These are phyloP conservation scores for Teleopsis dalmanni DNA, from an alignment of 1,140 invertebrate genomes.

Conservation along the genomic window DNA sequence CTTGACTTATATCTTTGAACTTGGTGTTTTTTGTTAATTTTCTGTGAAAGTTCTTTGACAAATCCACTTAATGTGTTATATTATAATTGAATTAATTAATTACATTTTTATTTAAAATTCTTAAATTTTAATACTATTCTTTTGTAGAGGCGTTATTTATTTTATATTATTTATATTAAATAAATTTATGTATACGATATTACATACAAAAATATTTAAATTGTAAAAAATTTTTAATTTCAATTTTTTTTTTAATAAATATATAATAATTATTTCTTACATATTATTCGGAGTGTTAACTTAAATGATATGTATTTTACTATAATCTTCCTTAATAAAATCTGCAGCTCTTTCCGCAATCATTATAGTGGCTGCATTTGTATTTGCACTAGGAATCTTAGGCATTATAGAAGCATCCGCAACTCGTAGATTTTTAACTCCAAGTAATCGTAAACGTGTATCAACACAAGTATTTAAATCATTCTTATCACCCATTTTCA, in stretches of 20 bases:
- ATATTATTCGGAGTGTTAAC: background rate
- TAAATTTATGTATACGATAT: background rate
- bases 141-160: background rate
- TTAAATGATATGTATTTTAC: background rate
- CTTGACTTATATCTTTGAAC: background rate
- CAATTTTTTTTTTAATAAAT: background rate
- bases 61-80: background rate
- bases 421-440: slow-evolving; percentile 61
- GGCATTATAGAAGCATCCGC: slow-evolving; percentile 73
- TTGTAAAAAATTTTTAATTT: background rate
- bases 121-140: background rate
- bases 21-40: background rate
- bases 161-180: background rate
- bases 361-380: slow-evolving; percentile 70
- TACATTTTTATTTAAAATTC: background rate
- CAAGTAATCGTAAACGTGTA: slow-evolving; percentile 60
- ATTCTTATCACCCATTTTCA: slow-evolving; percentile 64
- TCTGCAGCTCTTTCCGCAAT: slow-evolving; percentile 80
- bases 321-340: slow-evolving; percentile 60
- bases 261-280: background rate
- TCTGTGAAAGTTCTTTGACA: background rate
- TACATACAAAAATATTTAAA: background rate
- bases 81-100: background rate
- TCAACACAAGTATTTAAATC: slow-evolving; percentile 68
- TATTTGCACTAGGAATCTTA: slow-evolving; percentile 59